Evolutionary conservation across 1,140 invertebrate species (phyloP).

Genomic region (Hirudo medicinalis): DNA sequence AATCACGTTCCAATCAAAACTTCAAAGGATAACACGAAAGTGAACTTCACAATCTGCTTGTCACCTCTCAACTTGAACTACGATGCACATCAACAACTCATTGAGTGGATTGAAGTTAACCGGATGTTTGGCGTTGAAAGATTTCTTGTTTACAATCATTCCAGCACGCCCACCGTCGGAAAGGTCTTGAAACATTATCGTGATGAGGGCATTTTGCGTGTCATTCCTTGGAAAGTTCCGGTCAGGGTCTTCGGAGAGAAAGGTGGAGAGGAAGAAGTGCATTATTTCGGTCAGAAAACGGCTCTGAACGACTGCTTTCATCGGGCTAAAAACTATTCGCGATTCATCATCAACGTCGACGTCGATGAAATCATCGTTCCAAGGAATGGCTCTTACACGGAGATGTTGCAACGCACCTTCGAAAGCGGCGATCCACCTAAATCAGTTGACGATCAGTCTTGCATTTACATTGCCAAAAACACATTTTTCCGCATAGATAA

Average conservation of each 20-base stretch:
- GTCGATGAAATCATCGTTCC: constrained; percentile 27
- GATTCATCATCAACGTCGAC: constrained; percentile 22
- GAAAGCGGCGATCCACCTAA: too few species aligned
- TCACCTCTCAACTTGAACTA: constrained; percentile 70
- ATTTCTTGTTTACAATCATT: constrained; percentile 8
- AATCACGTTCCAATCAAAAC: not conserved
- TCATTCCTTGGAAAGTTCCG: constrained; percentile 15
- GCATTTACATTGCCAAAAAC: too few species aligned
- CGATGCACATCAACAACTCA: constrained; percentile 43
- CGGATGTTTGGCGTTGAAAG: constrained; percentile 4
- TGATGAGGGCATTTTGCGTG: not conserved
- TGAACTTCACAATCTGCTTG: constrained; percentile 67
- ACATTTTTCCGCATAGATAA: too few species aligned
- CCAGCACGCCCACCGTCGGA: not conserved
- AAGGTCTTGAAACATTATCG: not conserved
- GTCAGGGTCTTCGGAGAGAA: constrained; percentile 23
- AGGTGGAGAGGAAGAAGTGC: constrained; percentile 67
- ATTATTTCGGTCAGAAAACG: constrained; percentile 78
- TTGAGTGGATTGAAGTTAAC: constrained; percentile 14
- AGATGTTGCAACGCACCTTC: too few species aligned
- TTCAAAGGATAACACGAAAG: not conserved
- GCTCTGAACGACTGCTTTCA: constrained; percentile 26
- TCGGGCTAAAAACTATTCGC: constrained; percentile 21
- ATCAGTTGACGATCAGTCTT: too few species aligned
- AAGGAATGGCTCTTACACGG: not conserved